phyloP scores from a whole-genome alignment of 2,888 invertebrate genomes.

The Keiferia lycopersicella region DNA sequence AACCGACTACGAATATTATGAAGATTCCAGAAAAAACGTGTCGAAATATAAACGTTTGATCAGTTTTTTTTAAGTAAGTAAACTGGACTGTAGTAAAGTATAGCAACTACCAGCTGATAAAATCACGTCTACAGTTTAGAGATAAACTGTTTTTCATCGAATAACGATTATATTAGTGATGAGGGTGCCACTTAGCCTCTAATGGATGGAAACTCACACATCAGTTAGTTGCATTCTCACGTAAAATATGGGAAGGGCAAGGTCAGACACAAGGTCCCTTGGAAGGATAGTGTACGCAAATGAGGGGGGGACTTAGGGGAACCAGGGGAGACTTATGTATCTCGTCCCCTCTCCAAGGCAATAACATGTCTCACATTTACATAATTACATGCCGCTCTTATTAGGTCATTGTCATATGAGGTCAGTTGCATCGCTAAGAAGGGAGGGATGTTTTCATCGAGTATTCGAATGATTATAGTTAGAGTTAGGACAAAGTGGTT shows the following conservation, averaged over 20 bases:
- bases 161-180: background rate
- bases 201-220: constrained; percentile 14
- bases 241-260: constrained; percentile 24
- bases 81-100: too few species aligned
- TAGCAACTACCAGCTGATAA: too few species aligned
- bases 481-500: too few species aligned
- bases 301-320: background rate
- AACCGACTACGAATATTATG: too few species aligned
- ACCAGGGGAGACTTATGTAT: constrained; percentile 5
- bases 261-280: constrained; percentile 21
- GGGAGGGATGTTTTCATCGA: background rate
- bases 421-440: constrained; percentile 13
- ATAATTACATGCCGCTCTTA: constrained; percentile 23
- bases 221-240: constrained; percentile 21
- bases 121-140: too few species aligned
- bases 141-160: background rate
- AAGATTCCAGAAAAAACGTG: background rate
- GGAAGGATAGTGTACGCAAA: constrained; percentile 14
- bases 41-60: too few species aligned
- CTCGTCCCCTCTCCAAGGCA: constrained; percentile 15
- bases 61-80: too few species aligned
- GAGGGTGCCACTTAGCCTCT: background rate
- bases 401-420: constrained; percentile 23
- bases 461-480: too few species aligned
- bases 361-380: constrained; percentile 25